Evolutionary conservation across 2,113 vertebrate genomes (phyloP), one percentile per base, ranked within the genome.

Genomic region (Cryptotis parvus): DNA sequence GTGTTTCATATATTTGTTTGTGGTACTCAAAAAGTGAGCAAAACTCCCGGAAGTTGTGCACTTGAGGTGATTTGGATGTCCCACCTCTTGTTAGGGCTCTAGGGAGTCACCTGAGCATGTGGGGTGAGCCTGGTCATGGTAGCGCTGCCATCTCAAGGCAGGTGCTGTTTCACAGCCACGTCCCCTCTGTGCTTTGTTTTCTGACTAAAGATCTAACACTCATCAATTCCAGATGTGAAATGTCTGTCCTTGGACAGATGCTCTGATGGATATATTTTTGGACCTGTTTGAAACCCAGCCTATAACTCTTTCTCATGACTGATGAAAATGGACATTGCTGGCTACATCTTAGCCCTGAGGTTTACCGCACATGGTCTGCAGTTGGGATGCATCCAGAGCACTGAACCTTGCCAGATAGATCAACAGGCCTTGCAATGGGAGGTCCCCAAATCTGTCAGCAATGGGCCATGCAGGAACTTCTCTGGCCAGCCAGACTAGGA

Each of bases 391-490:
- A 35, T 78, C 73, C 1, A 4, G 70, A 65, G 3, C 0, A 68
- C 80, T 84, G 2, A 45, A 87, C 35, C 43, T 84, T 89, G 86
- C 94, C 93, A 94, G 91, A 91, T 87, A 89, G 2, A 2, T 33
- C 39, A 41, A 85, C 86, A 94, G 91, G 86, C 80, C 58, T 15
- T 0, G n/a, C 69, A 37, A 58, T 39, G 11, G 26, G 66, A 84
- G 68, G 55, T 87, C 93, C 92, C 43, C 83, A 83, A 93, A 95
- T 96, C 84, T 88, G 43, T 88, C 82, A 87, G 0, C 0, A 63
- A 92, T 89, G 37, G 31, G 85, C 84, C 79, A 91, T 74, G 43
- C 4, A 85, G 81, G 85, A 95, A 89, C 95, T 91, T 95, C 78
- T 27, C 31, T 33, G 78, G 88, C 95, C 78, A 80, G n/a, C 92